phyloP scores from a whole-genome alignment of 2,113 vertebrate genomes.

The Rattus rattus region DNA sequence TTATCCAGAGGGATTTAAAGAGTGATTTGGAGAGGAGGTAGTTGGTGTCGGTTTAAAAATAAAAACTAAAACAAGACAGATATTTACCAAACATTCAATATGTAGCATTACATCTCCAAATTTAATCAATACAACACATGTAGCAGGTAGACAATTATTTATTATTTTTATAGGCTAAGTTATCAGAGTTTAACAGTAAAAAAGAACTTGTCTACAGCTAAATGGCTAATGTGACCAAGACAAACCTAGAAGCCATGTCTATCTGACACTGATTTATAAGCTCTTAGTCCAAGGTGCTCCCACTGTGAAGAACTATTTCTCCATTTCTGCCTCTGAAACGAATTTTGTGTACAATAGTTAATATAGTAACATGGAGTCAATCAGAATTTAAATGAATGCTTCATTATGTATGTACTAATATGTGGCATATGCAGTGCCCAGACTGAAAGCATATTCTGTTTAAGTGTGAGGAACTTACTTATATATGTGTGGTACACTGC shows the following conservation, averaged over 20 bases:
- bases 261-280: not conserved
- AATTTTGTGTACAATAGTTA: not conserved
- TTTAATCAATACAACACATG: slow-evolving; percentile 27
- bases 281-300: not conserved
- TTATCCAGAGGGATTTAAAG: not conserved
- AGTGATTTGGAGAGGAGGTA: not conserved
- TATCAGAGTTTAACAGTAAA: slow-evolving; percentile 18
- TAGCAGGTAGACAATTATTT: not conserved
- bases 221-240: slow-evolving; percentile 14
- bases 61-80: not conserved
- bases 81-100: slow-evolving; percentile 21
- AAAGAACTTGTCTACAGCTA: slow-evolving; percentile 32
- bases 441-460: not conserved
- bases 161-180: slow-evolving; percentile 45
- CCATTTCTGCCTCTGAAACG: not conserved
- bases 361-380: not conserved
- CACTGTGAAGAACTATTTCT: not conserved
- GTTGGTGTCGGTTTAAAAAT: not conserved
- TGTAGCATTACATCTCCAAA: not conserved
- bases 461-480: not conserved
- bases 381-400: not conserved
- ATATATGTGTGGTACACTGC: not conserved
- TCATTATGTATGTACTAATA: not conserved
- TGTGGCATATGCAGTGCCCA: not conserved
- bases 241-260: not conserved